Evolutionary conservation across 2,888 invertebrate species (phyloP).

Genomic region (Taphrorychus bicolor): DNA sequence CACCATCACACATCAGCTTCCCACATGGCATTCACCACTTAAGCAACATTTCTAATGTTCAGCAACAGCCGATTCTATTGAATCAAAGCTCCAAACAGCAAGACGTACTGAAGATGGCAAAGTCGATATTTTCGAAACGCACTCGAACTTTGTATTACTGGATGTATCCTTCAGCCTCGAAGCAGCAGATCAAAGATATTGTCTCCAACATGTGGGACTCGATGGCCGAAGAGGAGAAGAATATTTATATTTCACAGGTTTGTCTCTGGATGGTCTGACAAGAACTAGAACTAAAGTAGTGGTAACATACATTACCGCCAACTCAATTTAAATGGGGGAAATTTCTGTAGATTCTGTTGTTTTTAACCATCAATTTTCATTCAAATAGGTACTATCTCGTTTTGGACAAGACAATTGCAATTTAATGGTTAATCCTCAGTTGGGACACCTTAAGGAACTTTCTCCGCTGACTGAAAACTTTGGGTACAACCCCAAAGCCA

Average conservation of each 20-base stretch:
- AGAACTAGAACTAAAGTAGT: not conserved
- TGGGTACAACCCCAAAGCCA: slow-evolving; percentile 39
- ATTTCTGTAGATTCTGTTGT: too few species aligned
- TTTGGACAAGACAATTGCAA: slow-evolving; percentile 41
- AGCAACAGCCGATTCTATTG: too few species aligned
- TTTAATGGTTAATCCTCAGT: slow-evolving; percentile 60
- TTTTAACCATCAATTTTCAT: not conserved
- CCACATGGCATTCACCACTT: too few species aligned
- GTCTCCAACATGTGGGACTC: slow-evolving; percentile 59
- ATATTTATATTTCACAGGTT: slow-evolving; percentile 61
- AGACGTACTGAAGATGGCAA: slow-evolving; percentile 57
- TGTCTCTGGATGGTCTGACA: too few species aligned
- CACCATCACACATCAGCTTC: too few species aligned
- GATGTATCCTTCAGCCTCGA: slow-evolving; percentile 60
- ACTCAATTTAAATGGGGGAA: too few species aligned
- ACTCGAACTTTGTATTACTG: slow-evolving; percentile 61
- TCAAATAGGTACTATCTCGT: slow-evolving; percentile 17
- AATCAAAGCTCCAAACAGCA: too few species aligned
- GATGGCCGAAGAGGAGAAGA: slow-evolving; percentile 56
- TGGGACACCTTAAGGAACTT: slow-evolving; percentile 53
- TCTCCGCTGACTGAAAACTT: slow-evolving; percentile 41
- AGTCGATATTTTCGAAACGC: slow-evolving; percentile 60
- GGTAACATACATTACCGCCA: too few species aligned
- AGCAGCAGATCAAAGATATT: slow-evolving; percentile 57
- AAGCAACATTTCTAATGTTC: too few species aligned